These are phyloP conservation scores for Smutsia gigantea DNA, from an alignment of 2,797 vertebrate species.

Conservation along the genomic window DNA sequence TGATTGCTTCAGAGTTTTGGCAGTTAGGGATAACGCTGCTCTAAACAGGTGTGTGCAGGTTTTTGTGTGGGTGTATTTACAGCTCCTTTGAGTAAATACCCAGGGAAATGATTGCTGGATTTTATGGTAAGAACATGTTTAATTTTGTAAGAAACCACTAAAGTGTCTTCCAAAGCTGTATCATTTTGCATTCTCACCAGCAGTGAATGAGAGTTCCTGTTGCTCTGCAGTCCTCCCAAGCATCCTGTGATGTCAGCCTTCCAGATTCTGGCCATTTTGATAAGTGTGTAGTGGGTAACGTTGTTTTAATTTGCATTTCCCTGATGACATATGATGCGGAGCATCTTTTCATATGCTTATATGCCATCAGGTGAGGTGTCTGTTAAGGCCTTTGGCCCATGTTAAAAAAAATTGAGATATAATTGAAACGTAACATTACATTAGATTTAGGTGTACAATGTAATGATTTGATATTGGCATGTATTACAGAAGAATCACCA, in stretches of 20 bases:
- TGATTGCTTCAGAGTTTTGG: neutral
- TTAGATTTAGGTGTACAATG: neutral
- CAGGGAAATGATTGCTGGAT: neutral
- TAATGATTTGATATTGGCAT: neutral
- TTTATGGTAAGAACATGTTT: neutral
- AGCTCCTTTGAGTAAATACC: neutral
- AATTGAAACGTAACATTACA: neutral
- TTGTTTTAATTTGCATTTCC: neutral
- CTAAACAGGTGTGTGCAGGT: neutral
- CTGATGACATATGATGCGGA: neutral
- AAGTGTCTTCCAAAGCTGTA: neutral
- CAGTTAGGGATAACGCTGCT: neutral
- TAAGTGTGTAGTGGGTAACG: neutral
- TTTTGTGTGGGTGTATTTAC: neutral
- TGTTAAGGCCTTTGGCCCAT: neutral
- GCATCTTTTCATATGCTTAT: neutral
- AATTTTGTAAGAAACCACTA: neutral
- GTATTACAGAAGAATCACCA: neutral
- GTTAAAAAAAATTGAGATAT: neutral
- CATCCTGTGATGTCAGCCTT: neutral
- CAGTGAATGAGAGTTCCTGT: neutral
- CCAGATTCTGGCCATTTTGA: neutral
- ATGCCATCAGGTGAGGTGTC: neutral
- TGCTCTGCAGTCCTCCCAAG: neutral
- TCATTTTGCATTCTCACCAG: neutral